Evolutionary conservation across 2,888 invertebrate species (phyloP), one percentile per base, ranked within the genome.

Genomic region (Tipula lateralis): DNA sequence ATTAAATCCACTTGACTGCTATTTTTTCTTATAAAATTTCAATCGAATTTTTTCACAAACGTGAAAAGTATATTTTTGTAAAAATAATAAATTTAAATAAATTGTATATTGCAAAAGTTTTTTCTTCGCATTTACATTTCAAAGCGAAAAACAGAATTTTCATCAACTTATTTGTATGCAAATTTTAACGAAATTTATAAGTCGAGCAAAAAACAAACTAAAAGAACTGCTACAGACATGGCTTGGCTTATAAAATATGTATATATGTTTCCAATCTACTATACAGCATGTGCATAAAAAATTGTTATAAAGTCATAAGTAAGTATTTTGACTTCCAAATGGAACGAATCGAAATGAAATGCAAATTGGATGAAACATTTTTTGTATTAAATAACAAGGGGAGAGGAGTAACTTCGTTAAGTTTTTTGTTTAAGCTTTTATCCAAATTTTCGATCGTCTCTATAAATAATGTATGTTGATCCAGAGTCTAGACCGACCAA

Each of bases 61-160:
- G 66, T 13, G 13, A 39, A 24, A 44, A 44, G n/a, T 24, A 24
- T 66, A 66, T 24, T 66, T 24, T 24, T 24, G 9, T 24, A 66
- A 66, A 24, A 66, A 66, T 66, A 24, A 66, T 66, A 66, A 66
- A 66, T 24, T 66, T 66, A 24, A 66, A 66, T 66, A 24, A 66
- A 66, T 9, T 24, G 0, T 13, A 9, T 66, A 24, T 66, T 66
- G 24, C 66, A 66, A 66, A 66, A 66, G 24, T 66, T 66, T 66
- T 9, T 66, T 66, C 24, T 66, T 66, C 66, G 24, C 66, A 66
- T 66, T 66, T 66, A 66, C 66, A 66, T 66, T 66, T 66, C 66
- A 66, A 66, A 66, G 66, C 66, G 66, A 66, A 66, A 66, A 66
- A 66, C 66, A 66, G 24, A 66, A 66, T 66, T 66, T 66, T 66